phyloP scores from a whole-genome alignment of 2,888 invertebrate genomes.

The Tiliacea citrago region DNA sequence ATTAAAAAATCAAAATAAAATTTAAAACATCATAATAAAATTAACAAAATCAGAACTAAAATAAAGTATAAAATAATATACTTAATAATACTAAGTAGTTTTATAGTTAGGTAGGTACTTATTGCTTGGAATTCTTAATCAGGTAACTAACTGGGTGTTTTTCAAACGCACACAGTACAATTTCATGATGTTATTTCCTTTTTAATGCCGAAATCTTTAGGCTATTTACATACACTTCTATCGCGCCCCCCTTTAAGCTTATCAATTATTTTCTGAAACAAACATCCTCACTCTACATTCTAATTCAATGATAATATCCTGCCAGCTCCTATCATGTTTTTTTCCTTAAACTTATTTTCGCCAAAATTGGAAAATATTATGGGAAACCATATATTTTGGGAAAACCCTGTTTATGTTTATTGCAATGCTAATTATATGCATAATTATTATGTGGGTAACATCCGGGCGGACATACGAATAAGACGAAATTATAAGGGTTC shows the following conservation, averaged over 20 bases:
- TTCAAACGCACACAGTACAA: neutral
- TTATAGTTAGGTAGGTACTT: neutral
- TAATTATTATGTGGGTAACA: neutral
- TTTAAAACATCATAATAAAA: no score
- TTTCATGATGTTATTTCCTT: conserved; percentile 22
- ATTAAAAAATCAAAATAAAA: no score
- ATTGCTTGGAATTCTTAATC: neutral
- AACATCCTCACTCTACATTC: neutral
- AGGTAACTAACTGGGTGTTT: conserved; percentile 23
- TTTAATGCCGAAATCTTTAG: neutral
- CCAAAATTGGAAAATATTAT: neutral
- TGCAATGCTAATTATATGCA: neutral
- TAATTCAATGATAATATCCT: conserved; percentile 19
- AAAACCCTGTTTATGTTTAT: neutral
- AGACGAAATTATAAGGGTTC: no score
- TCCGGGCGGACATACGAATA: no score
- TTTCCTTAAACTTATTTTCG: conserved; percentile 21
- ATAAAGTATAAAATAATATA: no score
- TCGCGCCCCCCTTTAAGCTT: conserved; percentile 5
- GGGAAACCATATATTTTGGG: neutral
- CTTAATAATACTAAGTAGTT: no score
- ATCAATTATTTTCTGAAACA: conserved; percentile 7
- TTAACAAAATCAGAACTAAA: no score
- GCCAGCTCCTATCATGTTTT: neutral
- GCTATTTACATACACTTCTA: neutral